Evolutionary conservation across 2,888 invertebrate species (phyloP), one percentile per base, ranked within the genome.

Genomic region (Drosophila sordidula): DNA sequence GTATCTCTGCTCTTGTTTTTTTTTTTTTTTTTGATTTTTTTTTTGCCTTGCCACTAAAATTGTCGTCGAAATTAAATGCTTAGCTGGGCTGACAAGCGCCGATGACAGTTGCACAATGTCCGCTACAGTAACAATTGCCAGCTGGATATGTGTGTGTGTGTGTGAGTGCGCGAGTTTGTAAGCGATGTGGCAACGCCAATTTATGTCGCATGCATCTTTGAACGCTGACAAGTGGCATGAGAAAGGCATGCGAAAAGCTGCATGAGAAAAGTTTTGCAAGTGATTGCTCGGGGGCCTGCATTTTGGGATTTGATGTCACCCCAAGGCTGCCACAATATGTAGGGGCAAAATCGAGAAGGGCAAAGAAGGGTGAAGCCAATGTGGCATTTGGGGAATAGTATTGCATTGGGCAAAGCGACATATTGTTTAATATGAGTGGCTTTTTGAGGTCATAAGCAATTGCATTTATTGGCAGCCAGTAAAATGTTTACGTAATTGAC

Each of bases 31-130:
- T 18, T 18, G 18, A 18, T 18, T 18, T 18, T 18, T 18, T 18
- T 18, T 18, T 29, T 32, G 25, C 41, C 34, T 69, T 55, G 69
- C 74, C 69, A 81, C 87, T 78, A 75, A 83, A 83, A 81, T 81
- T 75, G 87, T 85, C 87, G 85, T 71, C 73, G 72, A 87, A 83
- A 84, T 87, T 87, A 83, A 82, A 82, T 80, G 87, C 75, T 83
- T 75, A 80, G 72, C 70, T 81, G 72, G 59, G 68, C 66, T 77
- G 83, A 83, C 70, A 78, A 74, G 70, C 74, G 69, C 46, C 72
- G 65, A 70, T 57, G 87, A 83, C 84, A 87, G 81, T 87, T 82
- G 78, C 87, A 87, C 82, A 82, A 82, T 83, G 78, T 84, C 73
- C 52, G 54, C 72, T 49, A 59, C 56, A 71, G 63, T 63, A 70